Base-by-base conservation (phyloP, 1,140 invertebrate species). In the Megalonaias nervosa region DNA sequence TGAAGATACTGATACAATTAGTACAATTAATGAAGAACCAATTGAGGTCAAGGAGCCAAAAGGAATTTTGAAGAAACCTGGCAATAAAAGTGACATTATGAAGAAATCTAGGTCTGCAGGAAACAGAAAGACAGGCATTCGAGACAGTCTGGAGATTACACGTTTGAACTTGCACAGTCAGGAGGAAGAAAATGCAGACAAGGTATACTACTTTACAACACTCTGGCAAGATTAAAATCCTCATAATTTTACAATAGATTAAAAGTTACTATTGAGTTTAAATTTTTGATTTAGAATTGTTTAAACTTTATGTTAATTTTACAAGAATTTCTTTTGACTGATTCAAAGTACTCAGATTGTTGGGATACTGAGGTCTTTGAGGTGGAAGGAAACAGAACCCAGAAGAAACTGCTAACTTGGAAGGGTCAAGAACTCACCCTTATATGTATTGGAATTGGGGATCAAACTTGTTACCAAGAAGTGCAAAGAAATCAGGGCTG, bases 61-160 rank as follows among this genome's bases (percentile, higher is more conserved):
- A 61, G 62, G 75, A 21, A 77, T 77, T 58, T 67, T 77, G n/a
- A 77, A 77, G 31, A 56, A 58, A 38, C 67, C 48, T 60, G 65
- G 61, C 55, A 78, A 69, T 59, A 69, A 72, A 38, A 67, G 64
- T n/a, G 60, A 67, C 19, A 78, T 78, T n/a, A 31, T 78, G 17
- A 78, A 78, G 65, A 78, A 78, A 55, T 74, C 76, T 60, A 59
- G 76, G 21, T 78, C 76, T 21, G 69, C 76, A 15, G 76, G 76
- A 11, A 73, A 73, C 31, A 71, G 71, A 67, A 60, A 62, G 38
- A 48, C 38, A 48, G 67, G 64, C 6, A 78, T 78, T 38, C 55
- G 76, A 56, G 76, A 78, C 66, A 78, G 76, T 61, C 65, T 78
- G 57, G 76, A 78, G 48, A 78, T 78, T 31, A 78, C 76, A 38